Percentiles rank a stretch among this genome's conserved stretches.
Evolutionary conservation across 2,888 invertebrate species (phyloP).

Genomic region (Pollenia labialis): DNA sequence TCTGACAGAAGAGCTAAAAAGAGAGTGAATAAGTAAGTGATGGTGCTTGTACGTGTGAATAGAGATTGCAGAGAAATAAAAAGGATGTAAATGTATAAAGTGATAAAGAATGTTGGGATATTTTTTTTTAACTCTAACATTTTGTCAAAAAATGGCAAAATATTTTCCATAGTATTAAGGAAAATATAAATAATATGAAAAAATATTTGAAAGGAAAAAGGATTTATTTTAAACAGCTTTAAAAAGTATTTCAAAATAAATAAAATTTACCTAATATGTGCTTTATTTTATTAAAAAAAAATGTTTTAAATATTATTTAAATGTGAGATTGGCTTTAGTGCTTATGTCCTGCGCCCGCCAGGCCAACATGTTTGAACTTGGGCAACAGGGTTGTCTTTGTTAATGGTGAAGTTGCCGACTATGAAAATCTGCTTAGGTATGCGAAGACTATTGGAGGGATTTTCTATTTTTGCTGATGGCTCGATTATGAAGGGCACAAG

Average conservation of each 20-base stretch:
- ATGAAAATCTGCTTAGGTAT: too few relatives aligned
- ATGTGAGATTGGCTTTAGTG: too few relatives aligned
- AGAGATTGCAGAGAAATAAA: conserved; percentile 22
- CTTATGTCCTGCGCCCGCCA: too few relatives aligned
- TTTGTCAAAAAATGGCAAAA: conserved; percentile 52
- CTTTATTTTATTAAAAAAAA: too few relatives aligned
- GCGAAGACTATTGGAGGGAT: too few relatives aligned
- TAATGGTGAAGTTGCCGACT: too few relatives aligned
- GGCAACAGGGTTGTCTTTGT: too few relatives aligned
- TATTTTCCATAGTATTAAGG: background rate
- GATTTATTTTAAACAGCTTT: background rate
- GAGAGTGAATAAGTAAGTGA: background rate
- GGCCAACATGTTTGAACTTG: too few relatives aligned
- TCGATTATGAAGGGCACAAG: too few relatives aligned
- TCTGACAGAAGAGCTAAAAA: background rate
- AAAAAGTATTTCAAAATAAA: background rate
- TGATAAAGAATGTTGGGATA: conserved; percentile 19
- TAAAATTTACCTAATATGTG: background rate
- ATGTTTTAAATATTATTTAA: too few relatives aligned
- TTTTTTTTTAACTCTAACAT: conserved; percentile 25
- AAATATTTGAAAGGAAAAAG: background rate
- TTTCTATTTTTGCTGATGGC: too few relatives aligned
- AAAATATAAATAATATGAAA: conserved; percentile 1
- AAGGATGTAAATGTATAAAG: conserved; percentile 30
- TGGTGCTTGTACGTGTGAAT: background rate